Conservation (phyloP, 2,888 invertebrate genomes). For the Nomada flava region DNA sequence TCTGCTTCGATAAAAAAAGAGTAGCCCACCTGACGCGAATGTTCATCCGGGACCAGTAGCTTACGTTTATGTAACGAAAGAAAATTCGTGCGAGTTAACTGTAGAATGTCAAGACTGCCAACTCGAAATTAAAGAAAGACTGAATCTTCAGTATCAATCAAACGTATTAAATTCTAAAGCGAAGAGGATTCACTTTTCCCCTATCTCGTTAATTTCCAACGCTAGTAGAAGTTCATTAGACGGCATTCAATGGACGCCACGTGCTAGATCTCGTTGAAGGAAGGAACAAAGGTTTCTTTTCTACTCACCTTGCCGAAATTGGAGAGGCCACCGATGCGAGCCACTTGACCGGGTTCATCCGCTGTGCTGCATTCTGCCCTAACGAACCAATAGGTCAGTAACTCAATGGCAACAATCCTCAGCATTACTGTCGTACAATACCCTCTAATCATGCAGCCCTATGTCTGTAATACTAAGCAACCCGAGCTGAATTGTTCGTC, state of each 20-base stretch:
- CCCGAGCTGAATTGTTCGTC: constrained; percentile 38
- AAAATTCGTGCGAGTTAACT: constrained; percentile 20
- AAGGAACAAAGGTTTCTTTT: constrained; percentile 13
- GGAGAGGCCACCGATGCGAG: constrained; percentile 87
- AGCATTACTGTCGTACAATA: constrained; percentile 71
- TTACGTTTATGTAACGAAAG: too few relatives aligned
- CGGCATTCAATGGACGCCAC: too few relatives aligned
- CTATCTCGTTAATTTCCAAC: too few relatives aligned
- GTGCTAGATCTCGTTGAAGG: background rate
- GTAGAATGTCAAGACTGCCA: background rate
- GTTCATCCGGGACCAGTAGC: background rate
- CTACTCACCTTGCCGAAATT: constrained; percentile 87
- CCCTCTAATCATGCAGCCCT: constrained; percentile 64
- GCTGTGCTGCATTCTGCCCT: constrained; percentile 89
- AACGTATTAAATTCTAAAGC: too few relatives aligned
- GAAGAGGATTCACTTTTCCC: too few relatives aligned
- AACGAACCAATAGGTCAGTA: constrained; percentile 83
- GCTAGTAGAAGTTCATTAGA: too few relatives aligned
- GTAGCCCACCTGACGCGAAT: background rate
- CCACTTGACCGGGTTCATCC: constrained; percentile 87
- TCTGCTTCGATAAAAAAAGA: constrained; percentile 18
- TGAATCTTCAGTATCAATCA: too few relatives aligned
- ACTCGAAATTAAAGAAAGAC: background rate
- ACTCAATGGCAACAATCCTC: constrained; percentile 79
- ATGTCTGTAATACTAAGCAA: constrained; percentile 52